A percentile compares a stretch with the other conserved stretches of the same genome.
Conservation (phyloP, 2,888 invertebrate species). For the Sylvicola cinctus region DNA sequence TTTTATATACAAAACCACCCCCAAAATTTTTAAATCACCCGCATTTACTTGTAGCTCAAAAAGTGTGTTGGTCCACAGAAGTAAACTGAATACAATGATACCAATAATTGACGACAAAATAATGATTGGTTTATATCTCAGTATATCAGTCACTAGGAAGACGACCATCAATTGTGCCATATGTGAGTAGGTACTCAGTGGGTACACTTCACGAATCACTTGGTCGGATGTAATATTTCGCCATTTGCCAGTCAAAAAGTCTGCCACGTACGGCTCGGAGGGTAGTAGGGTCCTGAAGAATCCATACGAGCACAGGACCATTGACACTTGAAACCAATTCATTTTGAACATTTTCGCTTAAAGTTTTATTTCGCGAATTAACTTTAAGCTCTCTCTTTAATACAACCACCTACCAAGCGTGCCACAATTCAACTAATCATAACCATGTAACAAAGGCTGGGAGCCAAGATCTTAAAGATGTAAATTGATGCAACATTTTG, state of each 20-base stretch:
- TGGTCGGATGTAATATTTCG: slow-evolving; percentile 44
- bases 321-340: slow-evolving; percentile 39
- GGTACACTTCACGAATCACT: slow-evolving; percentile 54
- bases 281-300: slow-evolving; percentile 55
- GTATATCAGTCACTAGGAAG: slow-evolving; percentile 55
- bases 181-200: slow-evolving; percentile 59
- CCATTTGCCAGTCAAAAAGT: slow-evolving; percentile 45
- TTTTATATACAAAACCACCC: too few relatives aligned
- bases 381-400: too few relatives aligned
- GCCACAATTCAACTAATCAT: too few relatives aligned
- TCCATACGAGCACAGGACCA: slow-evolving; percentile 48
- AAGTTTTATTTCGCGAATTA: too few relatives aligned
- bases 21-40: too few relatives aligned
- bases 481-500: too few relatives aligned
- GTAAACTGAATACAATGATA: slow-evolving; percentile 49
- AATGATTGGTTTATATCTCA: slow-evolving; percentile 58
- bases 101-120: slow-evolving; percentile 51
- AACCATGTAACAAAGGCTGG: too few relatives aligned
- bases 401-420: too few relatives aligned
- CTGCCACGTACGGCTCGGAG: slow-evolving; percentile 55
- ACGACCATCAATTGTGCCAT: slow-evolving; percentile 43
- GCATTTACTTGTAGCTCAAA: slow-evolving; percentile 39
- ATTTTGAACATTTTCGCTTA: slow-evolving; percentile 10
- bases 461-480: too few relatives aligned
- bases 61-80: slow-evolving; percentile 57